Base-by-base conservation (phyloP, 2,888 invertebrate genomes). In the Hydraecia micacea region DNA sequence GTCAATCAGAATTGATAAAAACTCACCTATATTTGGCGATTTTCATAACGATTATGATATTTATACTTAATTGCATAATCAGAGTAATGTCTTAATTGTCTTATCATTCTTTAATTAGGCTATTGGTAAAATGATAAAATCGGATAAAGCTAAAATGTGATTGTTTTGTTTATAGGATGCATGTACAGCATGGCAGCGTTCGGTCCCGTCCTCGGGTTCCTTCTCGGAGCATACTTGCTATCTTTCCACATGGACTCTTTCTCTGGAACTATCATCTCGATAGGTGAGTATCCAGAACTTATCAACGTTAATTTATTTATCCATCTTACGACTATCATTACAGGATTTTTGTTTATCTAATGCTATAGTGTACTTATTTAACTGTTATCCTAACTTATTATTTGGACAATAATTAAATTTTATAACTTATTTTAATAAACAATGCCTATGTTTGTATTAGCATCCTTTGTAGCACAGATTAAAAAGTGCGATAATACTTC, bases 131-230 rank as follows among this genome's bases (percentile, higher is more conserved):
- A 21, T 6, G 18, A 39, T 55, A 46, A 65, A 28, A 28, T n/a
- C 2, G 36, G 49, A 63, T 52, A 42, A 62, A 52, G 63, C n/a
- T 75, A 60, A 60, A 52, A 15, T 28, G 13, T 28, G 6, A 60
- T 75, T 73, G 25, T 68, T 74, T 88, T 87, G 52, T 91, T 84
- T 97, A 95, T 94, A 98, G 99, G 99, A 74, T 99, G 98, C 94
- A 99, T 99, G 98, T 99, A 99, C 97, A 99, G 99, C 93, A 99
- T 99, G 98, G 99, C 99, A 69, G 99, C 99, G 0, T 98, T 99
- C 93, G 99, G 99, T 52, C 99, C 99, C n/a, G 99, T 99, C 9
- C 97, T 99, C 72, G 99, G 99, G 71, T 99, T 99, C 93, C 97
- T 99, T 68, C 97, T 99, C 52, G 99, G 99, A 83, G 99, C 99